Base-by-base conservation (phyloP, 2,888 invertebrate species). In the Eupithecia pulchellata region DNA sequence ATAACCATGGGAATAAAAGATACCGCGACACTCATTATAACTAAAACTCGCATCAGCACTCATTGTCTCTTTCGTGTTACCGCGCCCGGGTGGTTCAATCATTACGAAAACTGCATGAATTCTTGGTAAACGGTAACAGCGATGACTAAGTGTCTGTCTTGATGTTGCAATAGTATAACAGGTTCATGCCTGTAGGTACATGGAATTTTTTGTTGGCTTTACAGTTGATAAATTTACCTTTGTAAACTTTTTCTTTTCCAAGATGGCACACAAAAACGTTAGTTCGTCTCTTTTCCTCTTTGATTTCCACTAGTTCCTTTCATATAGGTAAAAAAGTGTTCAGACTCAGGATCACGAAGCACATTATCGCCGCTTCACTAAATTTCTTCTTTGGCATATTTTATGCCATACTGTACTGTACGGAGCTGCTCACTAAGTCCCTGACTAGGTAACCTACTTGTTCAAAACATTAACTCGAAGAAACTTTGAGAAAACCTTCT, bases 381-480 rank as follows among this genome's bases (percentile, higher is more conserved):
- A 29, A 29, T 57, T 57, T 29, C 29, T 57, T 29, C 57, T 29
- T 5, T 29, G 57, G 29, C 29, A 17, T 29, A 29, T 27, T 57
- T 57, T 13, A 29, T 8, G 8, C 29, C 57, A 17, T 29, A 29
- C 14, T 29, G 25, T 29, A n/a, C n/a, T n/a, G 27, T 17, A 17
- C 57, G 11, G 57, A 57, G 29, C 29, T 27, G 57, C 62, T 62
- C 52, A 52, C 20, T 25, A 17, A 39, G 39, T 27, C 39, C 62
- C 36, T 62, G 57, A 1, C 62, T 27, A 1, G 62, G n/a, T 52
- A 47, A 52, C 3, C 32, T 60, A 60, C 32, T 34, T 20, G 30
- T 60, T 32, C 62, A 61, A 55, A 60, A 67, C 67, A 52, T 61
- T 71, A 61, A 27, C 70, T 66, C 57, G 32, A 34, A 69, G 57